These are phyloP conservation scores for Coregonus suidteri DNA, from an alignment of 2,797 vertebrate genomes.

Conservation along the genomic window DNA sequence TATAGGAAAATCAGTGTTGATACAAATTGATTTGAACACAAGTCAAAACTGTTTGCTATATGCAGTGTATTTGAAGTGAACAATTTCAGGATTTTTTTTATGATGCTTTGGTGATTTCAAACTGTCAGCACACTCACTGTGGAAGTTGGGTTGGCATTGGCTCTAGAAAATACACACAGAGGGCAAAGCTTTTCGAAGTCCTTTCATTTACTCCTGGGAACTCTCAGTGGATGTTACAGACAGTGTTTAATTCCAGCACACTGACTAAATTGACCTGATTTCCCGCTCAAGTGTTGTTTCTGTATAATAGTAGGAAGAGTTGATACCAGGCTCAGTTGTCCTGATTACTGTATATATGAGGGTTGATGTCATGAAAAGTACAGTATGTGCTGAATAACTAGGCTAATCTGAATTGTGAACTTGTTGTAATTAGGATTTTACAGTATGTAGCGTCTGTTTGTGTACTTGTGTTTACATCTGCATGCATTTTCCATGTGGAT, in stretches of 20 bases:
- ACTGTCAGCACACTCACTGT: conserved; percentile 5
- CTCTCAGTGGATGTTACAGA: neutral
- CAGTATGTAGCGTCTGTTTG: neutral
- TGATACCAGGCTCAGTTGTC: neutral
- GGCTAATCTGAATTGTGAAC: neutral
- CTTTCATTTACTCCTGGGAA: neutral
- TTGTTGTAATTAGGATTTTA: neutral
- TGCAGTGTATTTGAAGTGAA: neutral
- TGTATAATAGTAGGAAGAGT: neutral
- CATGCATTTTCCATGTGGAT: neutral
- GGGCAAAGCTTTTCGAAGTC: neutral
- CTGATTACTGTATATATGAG: neutral
- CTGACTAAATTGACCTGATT: neutral
- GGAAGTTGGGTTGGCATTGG: conserved; percentile 5
- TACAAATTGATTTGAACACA: neutral
- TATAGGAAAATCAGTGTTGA: conserved; percentile 39
- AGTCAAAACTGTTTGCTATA: neutral
- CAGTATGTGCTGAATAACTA: neutral
- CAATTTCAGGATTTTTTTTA: neutral
- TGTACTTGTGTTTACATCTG: neutral
- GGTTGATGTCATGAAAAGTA: neutral
- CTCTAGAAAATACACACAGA: neutral
- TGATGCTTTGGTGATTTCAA: neutral
- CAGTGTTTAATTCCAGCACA: neutral
- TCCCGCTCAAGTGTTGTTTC: neutral